These are phyloP conservation scores for Lateolabrax maculatus DNA, from an alignment of 2,797 vertebrate species.

Conservation along the genomic window DNA sequence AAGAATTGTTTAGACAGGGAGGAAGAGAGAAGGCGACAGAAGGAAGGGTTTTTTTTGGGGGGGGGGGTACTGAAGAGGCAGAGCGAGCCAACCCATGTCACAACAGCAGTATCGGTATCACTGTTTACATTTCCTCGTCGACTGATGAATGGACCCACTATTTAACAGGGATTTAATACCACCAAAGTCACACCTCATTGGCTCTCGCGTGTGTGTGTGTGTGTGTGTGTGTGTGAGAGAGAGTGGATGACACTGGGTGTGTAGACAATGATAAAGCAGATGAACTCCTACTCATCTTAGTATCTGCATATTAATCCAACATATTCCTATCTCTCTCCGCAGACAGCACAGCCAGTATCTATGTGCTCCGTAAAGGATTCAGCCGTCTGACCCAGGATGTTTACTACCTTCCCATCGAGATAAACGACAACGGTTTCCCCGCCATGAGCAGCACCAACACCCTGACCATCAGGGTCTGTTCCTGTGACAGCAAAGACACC, in stretches of 20 bases:
- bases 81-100: neutral
- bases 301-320: neutral
- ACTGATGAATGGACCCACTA: constrained; percentile 68
- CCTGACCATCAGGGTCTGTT: constrained; percentile 93
- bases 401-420: constrained; percentile 93
- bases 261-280: neutral
- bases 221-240: too few relatives aligned
- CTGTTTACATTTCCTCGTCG: constrained; percentile 72
- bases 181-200: constrained; percentile 58
- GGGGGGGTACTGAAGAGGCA: neutral
- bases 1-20: neutral
- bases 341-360: constrained; percentile 94
- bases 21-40: constrained; percentile 2
- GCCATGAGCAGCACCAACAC: constrained; percentile 95
- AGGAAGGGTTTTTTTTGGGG: too few relatives aligned
- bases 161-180: constrained; percentile 71
- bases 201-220: constrained; percentile 8
- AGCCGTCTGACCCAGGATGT: constrained; percentile 93
- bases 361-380: constrained; percentile 92
- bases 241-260: neutral
- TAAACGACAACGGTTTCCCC: constrained; percentile 92
- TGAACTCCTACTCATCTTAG: too few relatives aligned
- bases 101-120: constrained; percentile 8
- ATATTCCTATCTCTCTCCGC: constrained; percentile 28
- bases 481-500: constrained; percentile 90